Base-by-base conservation (phyloP, 1,140 invertebrate species). In the Carposina sasakii region DNA sequence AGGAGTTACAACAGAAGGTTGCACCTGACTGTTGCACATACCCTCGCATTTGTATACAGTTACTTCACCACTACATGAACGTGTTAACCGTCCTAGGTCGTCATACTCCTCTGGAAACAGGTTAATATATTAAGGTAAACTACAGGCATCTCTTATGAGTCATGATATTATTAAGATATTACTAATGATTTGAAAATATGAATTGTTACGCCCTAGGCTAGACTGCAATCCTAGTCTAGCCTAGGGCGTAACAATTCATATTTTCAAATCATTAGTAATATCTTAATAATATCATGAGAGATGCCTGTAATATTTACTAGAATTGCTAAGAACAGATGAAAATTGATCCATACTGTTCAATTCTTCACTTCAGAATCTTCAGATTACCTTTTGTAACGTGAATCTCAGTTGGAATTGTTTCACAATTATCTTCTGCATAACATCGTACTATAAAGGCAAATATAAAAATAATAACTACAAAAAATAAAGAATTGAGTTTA, bases 21-120 rank as follows among this genome's bases (percentile, higher is more conserved):
- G 93, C 20, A 97, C 93, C 86, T 96, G 94, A 50, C 95, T 97
- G 56, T 89, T 92, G 67, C 95, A 97, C 52, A 92, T 90, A 21
- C 95, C 95, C 84, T 97, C 95, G 66, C 94, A 96, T 84, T 96
- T 97, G 64, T 93, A 96, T 0, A 95, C 93, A 17, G 87, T 89
- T 13, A 97, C 88, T 75, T 96, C 94, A 10, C 92, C 94, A 73
- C 93, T 95, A 68, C 95, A 97, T 4, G 93, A 95, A 67, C 94
- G 87, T 58, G 91, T 88, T 58, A 96, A 82, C 51, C 91, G 79
- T 17, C 94, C 94, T 68, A 91, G 81, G 52, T 95, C 93, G 58
- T 95, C 93, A 63, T 92, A 96, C 72, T 96, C 94, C 85, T 97
- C 95, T 95, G 75, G 30, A 86, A 78, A 26, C 10, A 10, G 1